Percentiles rank a stretch among this genome's conserved stretches.
These are phyloP conservation scores for Brenthis ino DNA, from an alignment of 2,888 invertebrate species.

Conservation along the genomic window DNA sequence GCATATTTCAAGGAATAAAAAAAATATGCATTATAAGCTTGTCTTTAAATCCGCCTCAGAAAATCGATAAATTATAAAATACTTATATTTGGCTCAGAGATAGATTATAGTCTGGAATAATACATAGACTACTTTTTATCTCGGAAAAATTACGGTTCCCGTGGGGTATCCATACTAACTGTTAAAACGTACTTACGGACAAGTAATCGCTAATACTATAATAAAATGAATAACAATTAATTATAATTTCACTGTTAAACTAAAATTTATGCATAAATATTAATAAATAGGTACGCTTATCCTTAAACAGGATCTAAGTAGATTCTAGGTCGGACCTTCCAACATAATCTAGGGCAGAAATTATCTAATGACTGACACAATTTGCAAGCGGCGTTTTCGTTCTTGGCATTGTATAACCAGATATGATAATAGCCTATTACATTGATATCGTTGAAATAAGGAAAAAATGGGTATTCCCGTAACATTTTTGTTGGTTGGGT, in stretches of 20 bases:
- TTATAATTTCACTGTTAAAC: not conserved
- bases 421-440: slow-evolving; percentile 15
- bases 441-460: slow-evolving; percentile 8
- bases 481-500: not conserved
- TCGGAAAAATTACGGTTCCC: too few relatives aligned
- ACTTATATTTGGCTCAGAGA: too few relatives aligned
- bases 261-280: not conserved
- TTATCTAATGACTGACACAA: slow-evolving; percentile 28
- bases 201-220: too few relatives aligned
- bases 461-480: not conserved
- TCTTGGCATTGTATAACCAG: slow-evolving; percentile 23
- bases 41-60: too few relatives aligned
- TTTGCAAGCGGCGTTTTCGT: slow-evolving; percentile 23
- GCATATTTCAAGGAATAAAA: too few relatives aligned
- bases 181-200: too few relatives aligned
- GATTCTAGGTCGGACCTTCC: slow-evolving; percentile 23
- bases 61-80: too few relatives aligned
- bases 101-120: too few relatives aligned
- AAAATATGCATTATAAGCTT: too few relatives aligned
- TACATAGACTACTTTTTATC: too few relatives aligned
- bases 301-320: slow-evolving; percentile 27
- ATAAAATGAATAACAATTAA: too few relatives aligned
- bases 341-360: slow-evolving; percentile 22
- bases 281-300: slow-evolving; percentile 4
- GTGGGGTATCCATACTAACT: too few relatives aligned